phyloP scores from a whole-genome alignment of 2,797 vertebrate genomes.

The Diceros bicornis region DNA sequence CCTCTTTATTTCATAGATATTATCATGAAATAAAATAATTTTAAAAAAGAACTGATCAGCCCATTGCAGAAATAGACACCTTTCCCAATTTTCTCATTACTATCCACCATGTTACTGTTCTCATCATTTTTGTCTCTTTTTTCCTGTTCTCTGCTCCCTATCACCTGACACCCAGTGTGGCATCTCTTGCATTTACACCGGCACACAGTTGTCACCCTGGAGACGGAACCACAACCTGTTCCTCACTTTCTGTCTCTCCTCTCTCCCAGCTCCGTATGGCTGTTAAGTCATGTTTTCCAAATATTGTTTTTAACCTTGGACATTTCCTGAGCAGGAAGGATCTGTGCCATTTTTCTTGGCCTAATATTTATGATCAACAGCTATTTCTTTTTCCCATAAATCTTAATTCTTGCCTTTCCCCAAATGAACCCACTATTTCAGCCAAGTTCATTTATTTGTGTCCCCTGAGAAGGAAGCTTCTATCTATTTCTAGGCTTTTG shows the following conservation, averaged over 20 bases:
- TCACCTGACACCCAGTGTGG: background rate
- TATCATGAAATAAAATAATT: background rate
- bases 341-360: background rate
- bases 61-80: background rate
- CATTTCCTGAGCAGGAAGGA: background rate
- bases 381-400: slow-evolving; percentile 39
- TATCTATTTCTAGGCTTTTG: background rate
- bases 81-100: background rate
- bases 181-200: background rate
- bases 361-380: background rate
- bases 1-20: slow-evolving; percentile 42
- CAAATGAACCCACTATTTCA: background rate
- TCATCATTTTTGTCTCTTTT: background rate
- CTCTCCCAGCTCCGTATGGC: background rate
- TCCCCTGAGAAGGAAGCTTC: background rate
- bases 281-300: slow-evolving; percentile 49
- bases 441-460: slow-evolving; percentile 3
- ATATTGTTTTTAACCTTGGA: background rate
- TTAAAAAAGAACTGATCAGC: background rate
- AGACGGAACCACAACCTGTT: slow-evolving; percentile 22
- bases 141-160: background rate
- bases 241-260: background rate
- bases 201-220: background rate
- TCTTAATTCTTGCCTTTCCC: slow-evolving; percentile 16
- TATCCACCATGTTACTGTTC: background rate